phyloP scores from a whole-genome alignment of 2,797 vertebrate species.

The Oryzias sinensis region DNA sequence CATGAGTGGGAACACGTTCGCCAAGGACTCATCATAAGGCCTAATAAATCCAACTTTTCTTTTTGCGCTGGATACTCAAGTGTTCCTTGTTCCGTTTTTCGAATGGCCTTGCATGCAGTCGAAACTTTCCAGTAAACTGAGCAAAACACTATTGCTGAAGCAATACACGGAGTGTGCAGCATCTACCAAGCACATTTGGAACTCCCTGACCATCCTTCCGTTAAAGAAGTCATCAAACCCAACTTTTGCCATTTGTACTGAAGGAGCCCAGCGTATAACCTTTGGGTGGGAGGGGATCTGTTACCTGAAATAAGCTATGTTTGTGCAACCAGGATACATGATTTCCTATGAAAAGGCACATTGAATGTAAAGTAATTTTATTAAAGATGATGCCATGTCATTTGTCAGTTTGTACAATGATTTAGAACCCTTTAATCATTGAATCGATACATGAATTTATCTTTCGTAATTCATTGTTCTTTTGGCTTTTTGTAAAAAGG shows the following conservation, averaged over 20 bases:
- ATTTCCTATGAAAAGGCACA: slow-evolving; percentile 63
- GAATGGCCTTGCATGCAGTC: slow-evolving; percentile 63
- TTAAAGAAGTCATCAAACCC: slow-evolving; percentile 54
- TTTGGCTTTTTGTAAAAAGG: no score
- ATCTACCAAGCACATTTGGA: slow-evolving; percentile 49
- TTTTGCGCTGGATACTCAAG: slow-evolving; percentile 54
- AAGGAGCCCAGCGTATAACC: slow-evolving; percentile 35
- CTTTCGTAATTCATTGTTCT: no score
- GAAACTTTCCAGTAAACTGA: slow-evolving; percentile 50
- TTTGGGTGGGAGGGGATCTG: slow-evolving; percentile 43
- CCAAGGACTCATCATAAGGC: slow-evolving; percentile 62
- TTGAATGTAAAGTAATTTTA: slow-evolving; percentile 74
- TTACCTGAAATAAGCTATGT: slow-evolving; percentile 54
- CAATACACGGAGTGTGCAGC: slow-evolving; percentile 65
- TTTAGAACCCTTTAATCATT: no score
- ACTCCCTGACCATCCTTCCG: slow-evolving; percentile 56
- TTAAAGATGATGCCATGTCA: slow-evolving; percentile 71
- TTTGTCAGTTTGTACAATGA: slow-evolving; percentile 30
- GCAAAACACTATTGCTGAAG: slow-evolving; percentile 64
- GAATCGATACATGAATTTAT: no score
- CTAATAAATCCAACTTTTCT: slow-evolving; percentile 50
- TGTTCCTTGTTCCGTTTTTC: slow-evolving; percentile 38
- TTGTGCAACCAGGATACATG: slow-evolving; percentile 54
- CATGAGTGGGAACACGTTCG: slow-evolving; percentile 50
- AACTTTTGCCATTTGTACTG: slow-evolving; percentile 62